Evolutionary conservation across 2,888 invertebrate genomes (phyloP).

Genomic region (Zygogramma bicolorata): DNA sequence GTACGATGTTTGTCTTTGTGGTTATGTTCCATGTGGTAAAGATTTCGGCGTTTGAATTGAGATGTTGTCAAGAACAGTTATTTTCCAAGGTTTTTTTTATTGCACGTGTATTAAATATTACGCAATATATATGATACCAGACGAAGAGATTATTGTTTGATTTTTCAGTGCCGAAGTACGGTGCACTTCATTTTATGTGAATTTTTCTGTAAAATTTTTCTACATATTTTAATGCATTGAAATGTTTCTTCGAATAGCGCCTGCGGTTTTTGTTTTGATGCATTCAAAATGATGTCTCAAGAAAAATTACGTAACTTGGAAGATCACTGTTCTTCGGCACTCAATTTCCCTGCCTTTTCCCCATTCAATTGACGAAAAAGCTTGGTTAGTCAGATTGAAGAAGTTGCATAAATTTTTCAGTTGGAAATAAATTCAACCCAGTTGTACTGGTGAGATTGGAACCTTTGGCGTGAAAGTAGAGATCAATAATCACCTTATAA

Average conservation of each 20-base stretch:
- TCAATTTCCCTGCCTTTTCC: constrained; percentile 39
- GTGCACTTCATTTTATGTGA: constrained; percentile 67
- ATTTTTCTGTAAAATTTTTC: constrained; percentile 62
- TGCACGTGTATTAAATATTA: constrained; percentile 54
- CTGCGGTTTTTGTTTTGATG: constrained; percentile 52
- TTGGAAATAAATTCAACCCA: too few species aligned
- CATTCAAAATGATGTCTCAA: constrained; percentile 57
- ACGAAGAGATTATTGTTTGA: constrained; percentile 54
- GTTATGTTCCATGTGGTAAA: constrained; percentile 16
- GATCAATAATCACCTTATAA: too few species aligned
- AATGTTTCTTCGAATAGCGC: constrained; percentile 40
- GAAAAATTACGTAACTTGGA: constrained; percentile 70
- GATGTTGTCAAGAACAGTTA: constrained; percentile 66
- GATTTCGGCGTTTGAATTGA: constrained; percentile 27
- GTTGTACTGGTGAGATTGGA: too few species aligned
- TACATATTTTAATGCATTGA: constrained; percentile 60
- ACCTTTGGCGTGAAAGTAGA: too few species aligned
- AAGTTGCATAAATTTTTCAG: too few species aligned
- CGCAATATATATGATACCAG: constrained; percentile 64
- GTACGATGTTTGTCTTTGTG: constrained; percentile 39
- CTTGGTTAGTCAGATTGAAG: neutral
- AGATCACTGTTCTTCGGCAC: constrained; percentile 90
- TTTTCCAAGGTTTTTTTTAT: constrained; percentile 66
- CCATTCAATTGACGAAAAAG: neutral
- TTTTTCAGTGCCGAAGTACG: constrained; percentile 67